Evolutionary conservation across 2,113 vertebrate species (phyloP), one percentile per base, ranked within the genome.

Genomic region (Cyphomyrus discorhynchus): DNA sequence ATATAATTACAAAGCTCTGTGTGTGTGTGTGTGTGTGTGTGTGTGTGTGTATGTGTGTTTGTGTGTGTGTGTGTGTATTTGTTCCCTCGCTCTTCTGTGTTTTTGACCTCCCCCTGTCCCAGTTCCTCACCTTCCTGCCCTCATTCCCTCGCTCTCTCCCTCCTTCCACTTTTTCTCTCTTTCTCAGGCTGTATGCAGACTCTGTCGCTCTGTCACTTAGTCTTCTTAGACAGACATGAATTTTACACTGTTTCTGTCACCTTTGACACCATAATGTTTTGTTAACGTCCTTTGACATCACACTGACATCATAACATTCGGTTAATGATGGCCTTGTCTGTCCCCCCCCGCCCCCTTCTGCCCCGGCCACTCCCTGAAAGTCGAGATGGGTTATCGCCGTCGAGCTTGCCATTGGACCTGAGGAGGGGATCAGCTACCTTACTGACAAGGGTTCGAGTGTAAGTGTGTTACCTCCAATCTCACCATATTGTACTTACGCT

Each of bases 401-500:
- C 90, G 98, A 99, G 89, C 92, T 99, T 93, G 98, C 98, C 2
- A 99, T 99, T 0, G 98, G 98, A 91, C 98, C 98, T 0, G 98
- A 99, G 93, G 98, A 99, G 94, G 98, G 98, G 90, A 99, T 99
- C 96, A 99, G 98, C 95, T 99, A 99, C 96, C 97, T 99, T 93
- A 99, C 98, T 56, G 98, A 99, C 95, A 99, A 99, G 94, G 98
- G 98, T 93, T 99, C 97, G 88, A 98, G 93, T 70, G 98, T 99
- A 93, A 97, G 97, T 96, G 21, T n/a, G 27, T 24, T 11, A 6
- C 5, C 21, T 90, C 27, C 27, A 42, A 19, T 56, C n/a, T 3
- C 35, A 84, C 3, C 27, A 27, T 70, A 39, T 50, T 77, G 8
- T 39, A 31, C 24, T 17, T 53, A 17, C 27, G 13, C 15, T 50